Base-by-base conservation (phyloP, 1,140 invertebrate genomes). In the Caenorhabditis brenneri region DNA sequence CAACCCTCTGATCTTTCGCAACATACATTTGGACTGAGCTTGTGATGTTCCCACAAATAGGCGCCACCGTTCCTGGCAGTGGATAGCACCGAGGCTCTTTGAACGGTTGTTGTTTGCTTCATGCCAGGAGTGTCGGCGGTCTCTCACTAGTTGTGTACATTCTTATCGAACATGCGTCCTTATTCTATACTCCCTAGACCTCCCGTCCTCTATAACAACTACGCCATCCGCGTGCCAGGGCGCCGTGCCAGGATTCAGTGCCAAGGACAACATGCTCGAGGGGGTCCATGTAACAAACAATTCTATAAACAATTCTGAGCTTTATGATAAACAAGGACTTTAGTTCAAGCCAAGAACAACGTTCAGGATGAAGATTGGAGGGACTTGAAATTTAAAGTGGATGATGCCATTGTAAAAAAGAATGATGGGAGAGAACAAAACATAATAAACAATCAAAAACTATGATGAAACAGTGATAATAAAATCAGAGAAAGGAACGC, bases 141-240 rank as follows among this genome's bases (percentile, higher is more conserved):
- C 65, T 74, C 65, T 74, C 65, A 74, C 65, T 46, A 42, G 22
- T 42, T 19, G n/a, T 74, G 65, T 42, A 74, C 65, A n/a, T 46
- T 74, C 36, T 74, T 42, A 74, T 74, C 65, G 65, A 74, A 74
- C 65, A 74, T 24, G n/a, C 65, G 65, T 74, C 65, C 65, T 74
- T 74, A 42, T 3, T 24, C 42, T 33, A 42, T n/a, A 10, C 36
- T 4, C 65, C 36, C 65, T 29, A 74, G 65, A 10, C 36, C 36
- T n/a, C 33, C 65, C 53, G 15, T 74, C 60, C 24, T 36, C 7
- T 16, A 29, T 27, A 27, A 74, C 33, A 74, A 74, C n/a, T 15
- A 42, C 33, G 36, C n/a, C n/a, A 10, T 74, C 65, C 65, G 65
- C 65, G 58, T 65, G 33, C 24, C 29, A 24, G 10, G 65, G 33